Percentiles rank a stretch among this genome's conserved stretches.
Evolutionary conservation across 2,113 vertebrate genomes (phyloP).

Genomic region (Athene cunicularia): DNA sequence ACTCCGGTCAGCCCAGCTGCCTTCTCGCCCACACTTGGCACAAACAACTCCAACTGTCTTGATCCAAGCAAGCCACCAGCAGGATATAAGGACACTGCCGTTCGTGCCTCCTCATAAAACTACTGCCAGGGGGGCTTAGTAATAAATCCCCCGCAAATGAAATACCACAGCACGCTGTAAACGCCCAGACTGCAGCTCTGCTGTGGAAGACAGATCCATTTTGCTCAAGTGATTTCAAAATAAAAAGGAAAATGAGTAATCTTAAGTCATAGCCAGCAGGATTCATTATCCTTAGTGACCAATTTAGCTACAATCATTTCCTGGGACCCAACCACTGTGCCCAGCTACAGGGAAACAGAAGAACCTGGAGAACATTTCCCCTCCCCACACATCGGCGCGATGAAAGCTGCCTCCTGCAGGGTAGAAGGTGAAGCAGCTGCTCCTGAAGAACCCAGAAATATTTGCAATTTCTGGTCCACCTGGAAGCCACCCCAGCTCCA

Average conservation of each 20-base stretch:
- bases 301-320: not conserved
- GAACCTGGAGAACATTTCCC: not conserved
- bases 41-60: not conserved
- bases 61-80: not conserved
- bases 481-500: not conserved
- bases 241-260: not conserved
- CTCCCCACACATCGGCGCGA: fast-evolving
- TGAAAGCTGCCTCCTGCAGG: not conserved
- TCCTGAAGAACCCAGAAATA: not conserved
- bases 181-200: not conserved
- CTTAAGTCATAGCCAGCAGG: not conserved
- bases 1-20: not conserved
- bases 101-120: not conserved
- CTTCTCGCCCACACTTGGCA: not conserved
- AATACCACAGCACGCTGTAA: not conserved
- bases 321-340: not conserved
- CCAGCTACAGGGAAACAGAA: not conserved
- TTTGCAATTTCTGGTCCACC: not conserved
- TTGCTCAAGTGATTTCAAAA: not conserved
- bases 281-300: not conserved
- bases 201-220: not conserved
- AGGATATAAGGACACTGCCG: not conserved
- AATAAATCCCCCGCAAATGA: not conserved
- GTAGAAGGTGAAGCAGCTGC: not conserved
- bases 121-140: not conserved